phyloP scores from a whole-genome alignment of 2,888 invertebrate genomes.

The Agrenia bidenticulata region DNA sequence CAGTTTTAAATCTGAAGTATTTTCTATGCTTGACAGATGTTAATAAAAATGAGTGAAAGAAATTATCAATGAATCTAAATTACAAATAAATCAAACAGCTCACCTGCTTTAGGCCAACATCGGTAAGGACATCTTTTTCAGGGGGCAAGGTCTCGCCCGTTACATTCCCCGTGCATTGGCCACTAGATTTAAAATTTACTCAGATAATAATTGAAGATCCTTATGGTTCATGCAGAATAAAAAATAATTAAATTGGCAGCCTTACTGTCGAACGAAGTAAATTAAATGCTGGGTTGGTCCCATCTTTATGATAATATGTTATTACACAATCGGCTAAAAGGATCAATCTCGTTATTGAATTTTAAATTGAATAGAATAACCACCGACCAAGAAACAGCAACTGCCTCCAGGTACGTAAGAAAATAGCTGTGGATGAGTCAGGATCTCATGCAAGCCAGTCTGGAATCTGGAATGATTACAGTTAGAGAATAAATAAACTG shows the following conservation, averaged over 20 bases:
- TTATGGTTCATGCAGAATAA: conserved; percentile 1
- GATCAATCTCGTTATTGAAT: too few species aligned
- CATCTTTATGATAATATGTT: too few species aligned
- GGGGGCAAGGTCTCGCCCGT: conserved; percentile 25
- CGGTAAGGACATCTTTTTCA: conserved; percentile 30
- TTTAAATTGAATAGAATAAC: too few species aligned
- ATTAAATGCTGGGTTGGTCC: conserved; percentile 14
- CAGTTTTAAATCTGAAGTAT: too few species aligned
- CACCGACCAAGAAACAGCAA: too few species aligned
- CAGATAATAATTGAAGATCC: background rate
- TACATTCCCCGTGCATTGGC: conserved; percentile 31
- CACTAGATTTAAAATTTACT: conserved; percentile 15
- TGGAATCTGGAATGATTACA: too few species aligned
- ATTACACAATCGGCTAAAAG: too few species aligned
- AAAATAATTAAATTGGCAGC: background rate
- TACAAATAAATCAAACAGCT: background rate
- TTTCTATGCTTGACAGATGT: background rate
- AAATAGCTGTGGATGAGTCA: too few species aligned
- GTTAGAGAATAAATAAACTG: too few species aligned
- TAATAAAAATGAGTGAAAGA: background rate
- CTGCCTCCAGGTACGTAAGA: too few species aligned
- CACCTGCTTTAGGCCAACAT: conserved; percentile 29
- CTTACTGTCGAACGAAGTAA: conserved; percentile 37
- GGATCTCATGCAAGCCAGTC: too few species aligned
- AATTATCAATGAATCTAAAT: background rate